Conservation (phyloP, 1,140 invertebrate species). For the Brachionus calyciflorus region DNA sequence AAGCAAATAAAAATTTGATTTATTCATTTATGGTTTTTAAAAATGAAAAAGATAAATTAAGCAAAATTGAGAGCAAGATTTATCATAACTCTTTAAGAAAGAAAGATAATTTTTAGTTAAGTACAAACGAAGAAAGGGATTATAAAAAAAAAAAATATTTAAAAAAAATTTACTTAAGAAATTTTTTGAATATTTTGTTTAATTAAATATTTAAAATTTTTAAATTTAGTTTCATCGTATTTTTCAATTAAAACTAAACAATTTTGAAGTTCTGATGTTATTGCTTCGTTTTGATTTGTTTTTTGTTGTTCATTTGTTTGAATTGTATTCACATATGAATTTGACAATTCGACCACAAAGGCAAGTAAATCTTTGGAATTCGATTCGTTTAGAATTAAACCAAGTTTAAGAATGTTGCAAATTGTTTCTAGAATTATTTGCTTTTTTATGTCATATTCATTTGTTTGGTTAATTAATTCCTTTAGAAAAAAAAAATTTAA, state of each 20-base stretch:
- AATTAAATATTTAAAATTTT: slow-evolving; percentile 11
- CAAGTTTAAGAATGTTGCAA: neutral
- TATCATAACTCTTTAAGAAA: too few species aligned
- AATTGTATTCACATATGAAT: neutral
- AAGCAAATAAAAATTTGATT: too few species aligned
- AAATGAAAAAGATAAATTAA: too few species aligned
- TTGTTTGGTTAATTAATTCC: neutral
- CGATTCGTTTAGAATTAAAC: neutral
- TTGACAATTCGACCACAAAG: slow-evolving; percentile 2
- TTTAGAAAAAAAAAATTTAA: neutral
- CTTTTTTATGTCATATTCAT: neutral
- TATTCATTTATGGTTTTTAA: too few species aligned
- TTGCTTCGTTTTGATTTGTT: too few species aligned
- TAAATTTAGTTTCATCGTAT: slow-evolving; percentile 2
- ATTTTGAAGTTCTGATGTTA: neutral
- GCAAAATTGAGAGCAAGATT: too few species aligned
- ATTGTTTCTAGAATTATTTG: neutral
- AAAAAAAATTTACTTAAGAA: neutral
- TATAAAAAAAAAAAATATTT: neutral
- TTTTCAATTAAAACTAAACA: neutral
- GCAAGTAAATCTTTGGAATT: neutral
- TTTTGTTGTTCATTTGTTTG: too few species aligned
- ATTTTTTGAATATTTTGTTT: slow-evolving; percentile 25
- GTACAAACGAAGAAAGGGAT: too few species aligned
- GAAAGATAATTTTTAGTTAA: too few species aligned